phyloP scores from a whole-genome alignment of 2,797 vertebrate genomes.

The Microctenopoma steveboyesi region DNA sequence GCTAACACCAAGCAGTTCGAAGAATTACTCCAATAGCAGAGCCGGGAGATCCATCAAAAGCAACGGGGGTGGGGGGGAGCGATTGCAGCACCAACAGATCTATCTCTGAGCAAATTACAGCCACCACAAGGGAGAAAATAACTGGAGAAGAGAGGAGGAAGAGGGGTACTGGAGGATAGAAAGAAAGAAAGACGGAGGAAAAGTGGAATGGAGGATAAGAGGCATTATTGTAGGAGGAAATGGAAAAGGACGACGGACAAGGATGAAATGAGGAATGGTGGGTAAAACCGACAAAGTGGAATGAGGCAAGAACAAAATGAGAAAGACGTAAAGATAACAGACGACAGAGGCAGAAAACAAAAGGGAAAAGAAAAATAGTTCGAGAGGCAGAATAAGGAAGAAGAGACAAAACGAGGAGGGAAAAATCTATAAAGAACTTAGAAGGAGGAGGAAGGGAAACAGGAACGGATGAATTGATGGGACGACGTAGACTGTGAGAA shows the following conservation, averaged over 20 bases:
- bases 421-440: neutral
- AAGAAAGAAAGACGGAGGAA: neutral
- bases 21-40: slow-evolving; percentile 35
- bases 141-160: neutral
- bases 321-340: neutral
- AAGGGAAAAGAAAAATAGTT: no score
- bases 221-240: neutral
- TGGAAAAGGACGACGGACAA: neutral
- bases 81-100: slow-evolving; percentile 51
- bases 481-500: neutral
- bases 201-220: neutral
- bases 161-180: neutral
- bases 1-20: neutral
- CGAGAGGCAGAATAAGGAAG: neutral
- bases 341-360: neutral
- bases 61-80: slow-evolving; percentile 25
- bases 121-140: slow-evolving; percentile 43
- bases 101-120: slow-evolving; percentile 61
- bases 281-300: no score
- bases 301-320: no score
- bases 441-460: neutral
- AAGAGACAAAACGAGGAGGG: neutral
- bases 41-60: slow-evolving; percentile 53
- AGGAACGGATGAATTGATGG: neutral
- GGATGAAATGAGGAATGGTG: neutral